These are phyloP conservation scores for Quadroppia sp. DNA, from an alignment of 2,888 invertebrate genomes.

Conservation along the genomic window DNA sequence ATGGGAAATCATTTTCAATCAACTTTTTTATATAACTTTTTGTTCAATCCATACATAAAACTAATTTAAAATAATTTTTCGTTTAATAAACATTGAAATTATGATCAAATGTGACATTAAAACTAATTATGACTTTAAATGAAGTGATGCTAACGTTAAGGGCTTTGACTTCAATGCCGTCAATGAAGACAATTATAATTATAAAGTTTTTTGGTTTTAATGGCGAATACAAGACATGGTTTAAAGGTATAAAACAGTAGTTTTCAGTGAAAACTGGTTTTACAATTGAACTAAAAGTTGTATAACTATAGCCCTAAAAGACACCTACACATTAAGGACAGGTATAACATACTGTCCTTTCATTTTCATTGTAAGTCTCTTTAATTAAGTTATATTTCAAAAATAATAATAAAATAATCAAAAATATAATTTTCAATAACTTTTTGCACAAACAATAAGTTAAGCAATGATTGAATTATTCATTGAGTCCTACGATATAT, in stretches of 20 bases:
- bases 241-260: slow-evolving; percentile 1
- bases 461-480: slow-evolving; percentile 5
- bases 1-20: too few species aligned
- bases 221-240: slow-evolving; percentile 13
- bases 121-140: too few species aligned
- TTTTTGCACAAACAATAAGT: neutral
- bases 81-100: too few species aligned
- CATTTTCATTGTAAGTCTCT: neutral
- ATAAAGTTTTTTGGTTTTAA: slow-evolving; percentile 4
- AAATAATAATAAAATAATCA: neutral
- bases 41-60: too few species aligned
- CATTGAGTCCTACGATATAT: neutral
- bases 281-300: slow-evolving; percentile 10
- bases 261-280: slow-evolving; percentile 30
- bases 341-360: neutral
- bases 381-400: too few species aligned
- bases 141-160: too few species aligned
- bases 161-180: neutral
- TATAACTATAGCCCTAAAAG: neutral
- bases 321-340: slow-evolving; percentile 8
- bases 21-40: too few species aligned
- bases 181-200: neutral
- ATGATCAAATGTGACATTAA: too few species aligned
- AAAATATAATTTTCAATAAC: neutral
- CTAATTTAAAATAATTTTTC: too few species aligned